phyloP scores from a whole-genome alignment of 2,888 invertebrate genomes.

The Lasioglossum malachurum region DNA sequence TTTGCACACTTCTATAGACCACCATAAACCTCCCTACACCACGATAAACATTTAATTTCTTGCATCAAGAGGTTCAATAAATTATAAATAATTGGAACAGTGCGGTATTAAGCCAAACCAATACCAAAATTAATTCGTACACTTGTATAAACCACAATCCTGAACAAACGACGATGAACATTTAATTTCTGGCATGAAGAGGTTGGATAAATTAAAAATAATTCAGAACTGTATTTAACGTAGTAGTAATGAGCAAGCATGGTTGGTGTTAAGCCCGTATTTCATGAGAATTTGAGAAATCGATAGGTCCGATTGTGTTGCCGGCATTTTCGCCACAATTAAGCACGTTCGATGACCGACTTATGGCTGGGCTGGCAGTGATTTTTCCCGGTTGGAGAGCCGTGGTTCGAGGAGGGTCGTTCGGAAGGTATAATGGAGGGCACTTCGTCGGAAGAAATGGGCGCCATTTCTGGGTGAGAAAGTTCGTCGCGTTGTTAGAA shows the following conservation, averaged over 20 bases:
- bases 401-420: not conserved
- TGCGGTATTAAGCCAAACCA: too few species aligned
- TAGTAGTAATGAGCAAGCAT: not conserved
- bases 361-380: slow-evolving; percentile 26
- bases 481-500: slow-evolving; percentile 22
- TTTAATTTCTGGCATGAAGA: not conserved
- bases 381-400: slow-evolving; percentile 5
- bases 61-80: too few species aligned
- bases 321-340: slow-evolving; percentile 37
- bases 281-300: slow-evolving; percentile 23
- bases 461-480: not conserved
- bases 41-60: too few species aligned
- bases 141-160: too few species aligned
- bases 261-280: not conserved
- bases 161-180: not conserved
- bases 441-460: slow-evolving; percentile 10
- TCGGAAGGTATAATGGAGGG: not conserved
- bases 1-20: not conserved
- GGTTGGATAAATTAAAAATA: not conserved
- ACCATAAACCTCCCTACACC: too few species aligned
- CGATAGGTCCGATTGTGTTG: not conserved
- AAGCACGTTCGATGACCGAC: slow-evolving; percentile 31
- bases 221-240: not conserved
- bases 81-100: too few species aligned
- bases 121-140: too few species aligned